A percentile compares a stretch with the other conserved stretches of the same genome.
Evolutionary conservation across 2,113 vertebrate species (phyloP).

Genomic region (Campylomormyrus tamandua): DNA sequence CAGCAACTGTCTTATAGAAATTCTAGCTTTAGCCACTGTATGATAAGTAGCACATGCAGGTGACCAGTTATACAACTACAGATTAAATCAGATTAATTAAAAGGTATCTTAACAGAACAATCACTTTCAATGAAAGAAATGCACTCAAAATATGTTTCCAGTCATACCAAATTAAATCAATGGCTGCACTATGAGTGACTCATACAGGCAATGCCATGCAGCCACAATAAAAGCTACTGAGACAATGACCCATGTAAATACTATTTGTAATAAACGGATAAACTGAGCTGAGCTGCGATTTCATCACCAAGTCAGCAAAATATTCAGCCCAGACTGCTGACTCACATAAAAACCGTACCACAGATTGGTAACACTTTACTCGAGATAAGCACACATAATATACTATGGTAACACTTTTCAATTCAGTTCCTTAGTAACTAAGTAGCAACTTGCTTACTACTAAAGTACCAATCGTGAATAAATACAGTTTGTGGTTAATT

Average conservation of each 20-base stretch:
- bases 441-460: neutral
- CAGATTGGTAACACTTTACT: neutral
- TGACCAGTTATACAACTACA: neutral
- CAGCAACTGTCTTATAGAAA: neutral
- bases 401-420: neutral
- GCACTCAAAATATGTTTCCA: neutral
- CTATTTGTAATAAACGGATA: neutral
- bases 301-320: neutral
- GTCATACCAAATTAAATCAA: neutral
- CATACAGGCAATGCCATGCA: neutral
- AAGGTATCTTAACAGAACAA: neutral
- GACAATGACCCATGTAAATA: neutral
- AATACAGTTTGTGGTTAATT: neutral
- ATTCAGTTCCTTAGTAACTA: neutral
- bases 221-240: neutral
- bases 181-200: neutral
- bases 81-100: neutral
- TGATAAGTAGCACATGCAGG: neutral
- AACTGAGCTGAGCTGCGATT: neutral
- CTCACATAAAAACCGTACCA: neutral
- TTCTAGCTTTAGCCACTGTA: neutral
- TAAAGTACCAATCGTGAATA: neutral
- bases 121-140: neutral
- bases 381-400: neutral
- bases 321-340: neutral